A percentile compares a stretch with the other conserved stretches of the same genome.
Evolutionary conservation across 1,140 invertebrate species (phyloP).

Genomic region (Polyergus mexicanus): DNA sequence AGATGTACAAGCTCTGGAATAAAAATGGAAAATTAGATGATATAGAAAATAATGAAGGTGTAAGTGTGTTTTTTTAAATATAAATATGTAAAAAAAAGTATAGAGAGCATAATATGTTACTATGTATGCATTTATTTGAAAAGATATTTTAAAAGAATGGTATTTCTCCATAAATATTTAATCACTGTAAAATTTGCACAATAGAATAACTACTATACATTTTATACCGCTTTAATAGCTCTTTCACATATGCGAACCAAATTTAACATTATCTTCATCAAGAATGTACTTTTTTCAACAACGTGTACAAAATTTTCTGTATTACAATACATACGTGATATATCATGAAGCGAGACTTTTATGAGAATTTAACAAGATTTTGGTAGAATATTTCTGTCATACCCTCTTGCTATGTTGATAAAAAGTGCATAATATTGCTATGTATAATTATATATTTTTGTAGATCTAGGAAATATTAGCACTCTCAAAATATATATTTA

Average conservation of each 20-base stretch:
- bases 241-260: conserved; percentile 39
- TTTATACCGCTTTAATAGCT: conserved; percentile 50
- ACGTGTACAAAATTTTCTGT: conserved; percentile 57
- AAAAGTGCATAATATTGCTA: conserved; percentile 78
- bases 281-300: conserved; percentile 52
- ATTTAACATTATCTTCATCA: conserved; percentile 47
- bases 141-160: conserved; percentile 11
- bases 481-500: conserved; percentile 80
- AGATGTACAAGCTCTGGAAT: conserved; percentile 55
- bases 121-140: conserved; percentile 55
- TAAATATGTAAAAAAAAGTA: conserved; percentile 46
- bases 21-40: conserved; percentile 66
- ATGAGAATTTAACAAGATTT: conserved; percentile 59
- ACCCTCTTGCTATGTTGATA: conserved; percentile 79
- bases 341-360: conserved; percentile 65
- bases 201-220: conserved; percentile 47
- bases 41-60: conserved; percentile 49
- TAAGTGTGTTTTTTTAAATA: conserved; percentile 47
- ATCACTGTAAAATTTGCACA: conserved; percentile 51
- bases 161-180: conserved; percentile 29
- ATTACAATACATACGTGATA: conserved; percentile 36
- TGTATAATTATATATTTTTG: conserved; percentile 82
- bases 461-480: conserved; percentile 79
- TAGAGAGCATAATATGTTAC: conserved; percentile 54
- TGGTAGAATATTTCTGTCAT: conserved; percentile 74